Base-by-base conservation (phyloP, 1,140 invertebrate genomes). In the Conopomorpha cramerella region DNA sequence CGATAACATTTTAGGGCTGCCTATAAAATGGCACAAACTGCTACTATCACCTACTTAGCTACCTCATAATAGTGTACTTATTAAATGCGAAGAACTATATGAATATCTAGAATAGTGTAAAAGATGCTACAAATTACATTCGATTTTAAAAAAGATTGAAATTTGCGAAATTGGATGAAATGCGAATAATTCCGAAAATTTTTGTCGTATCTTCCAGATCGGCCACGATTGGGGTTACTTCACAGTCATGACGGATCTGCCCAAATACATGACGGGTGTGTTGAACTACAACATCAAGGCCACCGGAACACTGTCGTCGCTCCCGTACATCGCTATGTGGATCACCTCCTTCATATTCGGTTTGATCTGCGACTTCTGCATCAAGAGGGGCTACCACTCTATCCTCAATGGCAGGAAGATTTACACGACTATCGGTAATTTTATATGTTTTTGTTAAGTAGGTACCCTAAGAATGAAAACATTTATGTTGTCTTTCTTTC, bases 181-280 rank as follows among this genome's bases (percentile, higher is more conserved):
- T n/a, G 12, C 10, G 12, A n/a, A 27, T 27, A 8, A n/a, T 12
- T n/a, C 10, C 26, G 2, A 27, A 12, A 2, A 39, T 12, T 36
- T 25, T 17, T 36, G 6, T 12, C 2, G 34, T 39, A 16, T 32
- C 28, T 30, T 30, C 28, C 45, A 73, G 68, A 36, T 73, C 81
- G 90, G 91, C 7, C 91, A 95, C 68, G 93, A 96, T 70, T 96
- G 93, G 91, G 92, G 90, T 13, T 92, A 94, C 59, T 96, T 95
- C 54, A 96, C 92, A 6, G 89, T 96, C 82, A 86, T 96, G 1
- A 95, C 91, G 2, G 90, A 93, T 62, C 73, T 97, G 2, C 95
- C 95, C 1, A 92, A 91, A 81, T 97, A 95, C 63, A 91, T 97
- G 84, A 86, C 86, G 30, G 86, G 89, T 51, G 88, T 95, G 1